Conservation (phyloP, 2,797 vertebrate genomes). For the Phalanger gymnotis region DNA sequence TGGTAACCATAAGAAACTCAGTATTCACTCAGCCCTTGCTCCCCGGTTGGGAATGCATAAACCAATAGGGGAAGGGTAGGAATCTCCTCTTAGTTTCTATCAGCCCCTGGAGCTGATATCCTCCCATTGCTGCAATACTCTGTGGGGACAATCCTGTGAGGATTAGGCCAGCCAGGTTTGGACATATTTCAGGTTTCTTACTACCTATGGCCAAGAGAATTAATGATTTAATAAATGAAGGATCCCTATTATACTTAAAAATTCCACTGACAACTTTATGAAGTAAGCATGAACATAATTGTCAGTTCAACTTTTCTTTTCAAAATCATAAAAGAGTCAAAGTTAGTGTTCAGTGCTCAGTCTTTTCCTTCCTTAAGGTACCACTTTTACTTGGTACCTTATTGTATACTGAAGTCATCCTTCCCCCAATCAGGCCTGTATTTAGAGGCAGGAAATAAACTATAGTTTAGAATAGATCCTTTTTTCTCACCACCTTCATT, state of each 20-base stretch:
- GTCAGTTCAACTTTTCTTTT: not conserved
- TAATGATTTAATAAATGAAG: not conserved
- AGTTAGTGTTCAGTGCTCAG: not conserved
- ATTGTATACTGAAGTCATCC: not conserved
- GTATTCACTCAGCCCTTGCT: not conserved
- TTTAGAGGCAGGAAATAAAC: not conserved
- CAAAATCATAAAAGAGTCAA: not conserved
- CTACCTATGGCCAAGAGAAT: not conserved
- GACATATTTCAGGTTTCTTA: not conserved
- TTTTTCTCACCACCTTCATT: not conserved
- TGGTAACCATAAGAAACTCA: not conserved
- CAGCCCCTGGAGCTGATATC: not conserved
- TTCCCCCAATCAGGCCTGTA: not conserved
- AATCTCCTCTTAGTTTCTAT: not conserved
- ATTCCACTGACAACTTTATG: not conserved
- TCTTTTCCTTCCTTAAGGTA: not conserved
- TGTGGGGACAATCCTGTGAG: not conserved
- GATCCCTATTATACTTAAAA: not conserved
- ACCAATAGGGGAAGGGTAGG: not conserved
- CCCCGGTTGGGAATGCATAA: not conserved
- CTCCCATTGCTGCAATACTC: not conserved
- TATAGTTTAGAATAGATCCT: not conserved
- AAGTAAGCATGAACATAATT: not conserved
- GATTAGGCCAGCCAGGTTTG: not conserved
- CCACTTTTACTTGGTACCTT: not conserved